Base-by-base conservation (phyloP, 2,113 vertebrate genomes). In the Lutjanus erythropterus region DNA sequence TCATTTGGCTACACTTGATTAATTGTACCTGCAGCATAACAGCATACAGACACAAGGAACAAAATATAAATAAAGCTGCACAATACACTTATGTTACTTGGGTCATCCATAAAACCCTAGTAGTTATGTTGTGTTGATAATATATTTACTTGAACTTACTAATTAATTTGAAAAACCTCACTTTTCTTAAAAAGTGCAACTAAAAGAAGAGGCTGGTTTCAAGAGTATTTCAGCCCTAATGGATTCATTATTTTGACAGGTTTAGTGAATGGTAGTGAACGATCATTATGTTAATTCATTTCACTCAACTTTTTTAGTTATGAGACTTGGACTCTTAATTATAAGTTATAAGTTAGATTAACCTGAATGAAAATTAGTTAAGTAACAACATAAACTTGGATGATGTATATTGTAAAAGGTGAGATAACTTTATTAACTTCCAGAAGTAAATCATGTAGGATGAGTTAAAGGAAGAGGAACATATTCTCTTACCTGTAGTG, bases 1-100 rank as follows among this genome's bases (percentile, higher is more conserved):
- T 53, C 37, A n/a, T 76, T 31, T 35, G 9, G 27, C 56, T 11
- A 11, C 9, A 23, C 14, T 46, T 27, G n/a, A 80, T 67, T 66
- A 62, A 71, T 50, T 67, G 27, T 23, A 41, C 31, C 37, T 27
- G n/a, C 7, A 65, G 1, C 18, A 46, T 27, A 42, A 41, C 19
- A 47, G 12, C 25, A 60, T 18, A n/a, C 31, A 46, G 21, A 53
- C 16, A 49, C 0, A 49, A 23, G 41, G 0, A 25, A 44, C 41
- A 27, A 41, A 29, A 59, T 39, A 27, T 19, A n/a, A 55, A 42
- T 42, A 42, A 75, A 41, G 11, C 15, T 50, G 21, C 11, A 72
- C 8, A 50, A 72, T 15, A 55, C 3, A 18, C 4, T 33, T 2
- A 9, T 56, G 12, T n/a, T 37, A 7, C 14, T 15, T 58, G 18